phyloP scores from a whole-genome alignment of 2,888 invertebrate species.

The Leptogaster cylindrica region DNA sequence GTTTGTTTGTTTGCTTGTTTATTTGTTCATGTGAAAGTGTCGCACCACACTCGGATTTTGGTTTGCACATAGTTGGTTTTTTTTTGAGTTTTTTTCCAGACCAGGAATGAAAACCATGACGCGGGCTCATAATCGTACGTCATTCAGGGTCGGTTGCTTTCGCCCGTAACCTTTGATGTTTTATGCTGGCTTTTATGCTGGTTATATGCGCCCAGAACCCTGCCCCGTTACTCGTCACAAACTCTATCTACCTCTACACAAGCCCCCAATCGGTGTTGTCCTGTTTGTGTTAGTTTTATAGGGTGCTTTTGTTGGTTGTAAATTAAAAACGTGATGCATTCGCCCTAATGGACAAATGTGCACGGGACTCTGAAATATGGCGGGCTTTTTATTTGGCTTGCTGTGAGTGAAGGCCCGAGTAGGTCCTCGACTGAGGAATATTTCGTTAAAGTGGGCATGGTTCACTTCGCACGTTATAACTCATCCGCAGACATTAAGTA shows the following conservation, averaged over 20 bases:
- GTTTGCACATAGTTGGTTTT: background rate
- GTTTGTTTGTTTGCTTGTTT: constrained; percentile 21
- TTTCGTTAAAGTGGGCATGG: constrained; percentile 35
- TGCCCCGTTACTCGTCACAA: background rate
- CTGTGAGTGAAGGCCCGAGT: constrained; percentile 9
- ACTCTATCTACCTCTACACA: background rate
- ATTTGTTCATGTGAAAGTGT: constrained; percentile 22
- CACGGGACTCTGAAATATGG: constrained; percentile 34
- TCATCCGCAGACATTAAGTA: constrained; percentile 16
- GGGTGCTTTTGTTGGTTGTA: constrained; percentile 39
- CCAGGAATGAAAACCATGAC: background rate
- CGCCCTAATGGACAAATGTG: constrained; percentile 39
- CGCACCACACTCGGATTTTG: background rate
- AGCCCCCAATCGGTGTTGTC: background rate
- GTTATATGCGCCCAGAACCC: constrained; percentile 3
- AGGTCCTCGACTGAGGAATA: constrained; percentile 3
- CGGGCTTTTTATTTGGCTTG: constrained; percentile 31
- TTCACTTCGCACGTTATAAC: constrained; percentile 34
- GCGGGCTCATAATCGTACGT: constrained; percentile 3
- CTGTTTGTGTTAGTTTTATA: constrained; percentile 15
- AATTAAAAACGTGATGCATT: constrained; percentile 43
- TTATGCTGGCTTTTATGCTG: constrained; percentile 22
- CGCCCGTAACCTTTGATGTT: constrained; percentile 32
- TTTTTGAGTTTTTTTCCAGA: constrained; percentile 5
- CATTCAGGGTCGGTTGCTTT: constrained; percentile 35